Percentiles rank a stretch among this genome's conserved stretches.
phyloP scores from a whole-genome alignment of 2,888 invertebrate genomes.

The Caenorhabditis sp. region DNA sequence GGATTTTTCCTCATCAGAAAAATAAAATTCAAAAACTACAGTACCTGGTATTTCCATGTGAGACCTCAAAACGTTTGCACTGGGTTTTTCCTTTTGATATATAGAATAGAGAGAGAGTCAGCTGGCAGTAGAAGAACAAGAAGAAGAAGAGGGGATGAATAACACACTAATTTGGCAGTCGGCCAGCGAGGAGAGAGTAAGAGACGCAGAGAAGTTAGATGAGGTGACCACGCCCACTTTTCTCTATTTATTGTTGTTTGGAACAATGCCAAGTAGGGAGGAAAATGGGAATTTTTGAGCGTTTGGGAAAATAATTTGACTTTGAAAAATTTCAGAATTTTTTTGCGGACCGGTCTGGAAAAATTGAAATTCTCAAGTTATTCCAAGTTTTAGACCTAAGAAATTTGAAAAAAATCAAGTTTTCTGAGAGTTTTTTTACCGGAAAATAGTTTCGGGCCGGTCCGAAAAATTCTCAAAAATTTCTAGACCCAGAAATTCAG shows the following conservation, averaged over 20 bases:
- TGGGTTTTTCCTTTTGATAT: too few relatives aligned
- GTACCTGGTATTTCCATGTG: slow-evolving; percentile 41
- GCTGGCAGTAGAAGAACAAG: neutral
- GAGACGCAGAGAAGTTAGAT: slow-evolving; percentile 28
- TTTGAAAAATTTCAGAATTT: too few relatives aligned
- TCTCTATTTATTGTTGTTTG: slow-evolving; percentile 1
- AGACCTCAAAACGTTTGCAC: neutral
- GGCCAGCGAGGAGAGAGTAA: slow-evolving; percentile 31
- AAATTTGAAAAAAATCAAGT: too few relatives aligned
- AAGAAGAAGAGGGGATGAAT: neutral
- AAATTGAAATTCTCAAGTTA: too few relatives aligned
- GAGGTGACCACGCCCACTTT: slow-evolving; percentile 32
- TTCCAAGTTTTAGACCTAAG: too few relatives aligned
- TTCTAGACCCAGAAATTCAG: too few relatives aligned
- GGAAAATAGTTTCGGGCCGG: too few relatives aligned
- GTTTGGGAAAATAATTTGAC: too few relatives aligned
- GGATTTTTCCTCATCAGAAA: slow-evolving; percentile 29
- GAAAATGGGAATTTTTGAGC: slow-evolving; percentile 9
- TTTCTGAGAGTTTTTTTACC: too few relatives aligned
- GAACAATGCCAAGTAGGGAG: neutral
- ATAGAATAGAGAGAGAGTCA: slow-evolving; percentile 4
- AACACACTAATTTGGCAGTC: slow-evolving; percentile 30
- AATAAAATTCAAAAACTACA: slow-evolving; percentile 12
- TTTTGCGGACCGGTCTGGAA: too few relatives aligned
- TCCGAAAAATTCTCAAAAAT: too few relatives aligned